Evolutionary conservation across 2,888 invertebrate species (phyloP), one percentile per base, ranked within the genome.

Genomic region (Cryptocephalus moraei): DNA sequence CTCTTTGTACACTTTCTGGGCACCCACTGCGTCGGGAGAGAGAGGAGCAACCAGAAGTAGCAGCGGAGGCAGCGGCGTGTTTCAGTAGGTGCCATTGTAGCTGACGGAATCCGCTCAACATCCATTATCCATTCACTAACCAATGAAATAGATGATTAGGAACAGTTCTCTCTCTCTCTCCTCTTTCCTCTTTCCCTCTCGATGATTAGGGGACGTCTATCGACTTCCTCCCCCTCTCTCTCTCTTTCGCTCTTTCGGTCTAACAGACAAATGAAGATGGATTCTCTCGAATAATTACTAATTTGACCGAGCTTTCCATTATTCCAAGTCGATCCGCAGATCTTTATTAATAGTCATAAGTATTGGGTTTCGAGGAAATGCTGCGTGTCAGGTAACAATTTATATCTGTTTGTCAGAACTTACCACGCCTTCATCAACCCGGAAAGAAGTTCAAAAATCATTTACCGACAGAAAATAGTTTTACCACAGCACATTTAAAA

Each of bases 91-190:
- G 68, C 67, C 65, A 58, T 58, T 66, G 65, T 63, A 65, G 61
- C 61, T 66, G 66, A 67, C 65, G 65, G 68, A 68, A 69, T 69
- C 67, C 68, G 66, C 67, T 65, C 62, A 66, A 64, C 70, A 70
- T 71, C 68, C 67, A 70, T 70, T 70, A 70, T 65, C 67, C 69
- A 67, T 70, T 70, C 70, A 69, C 65, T 67, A 68, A 69, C 70
- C 71, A 71, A 71, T 71, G 69, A 70, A 69, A 71, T 68, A 70
- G 70, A 71, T 71, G 70, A 71, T 71, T 70, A 67, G 69, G 60
- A 67, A 67, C 68, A 66, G 22, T 22, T 22, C 22, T 22, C 22
- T 22, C 22, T 22, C 22, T 6, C 22, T 22, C 6, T 22, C 22
- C 22, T 22, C 22, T 22, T 22, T 22, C 22, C 3, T 22, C 22